Conservation (phyloP, 1,140 invertebrate genomes). For the Sycobia sp. region DNA sequence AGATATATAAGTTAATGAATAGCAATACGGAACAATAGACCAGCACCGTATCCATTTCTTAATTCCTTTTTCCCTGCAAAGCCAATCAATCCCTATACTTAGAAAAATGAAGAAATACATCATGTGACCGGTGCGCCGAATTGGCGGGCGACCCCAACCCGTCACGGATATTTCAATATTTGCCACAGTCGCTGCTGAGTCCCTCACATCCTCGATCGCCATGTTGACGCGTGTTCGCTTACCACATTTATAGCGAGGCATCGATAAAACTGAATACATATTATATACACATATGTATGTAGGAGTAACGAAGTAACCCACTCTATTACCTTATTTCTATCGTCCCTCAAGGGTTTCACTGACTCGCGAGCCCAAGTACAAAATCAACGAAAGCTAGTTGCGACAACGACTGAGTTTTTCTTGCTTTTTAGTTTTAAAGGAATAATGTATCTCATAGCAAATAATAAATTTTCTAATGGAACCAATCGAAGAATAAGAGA, state of each 20-base stretch:
- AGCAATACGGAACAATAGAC: too few species aligned
- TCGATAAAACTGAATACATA: slow-evolving; percentile 17
- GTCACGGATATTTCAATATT: slow-evolving; percentile 30
- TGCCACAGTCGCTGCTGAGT: not conserved
- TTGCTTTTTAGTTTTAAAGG: too few species aligned
- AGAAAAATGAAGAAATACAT: slow-evolving; percentile 31
- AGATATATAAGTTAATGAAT: too few species aligned
- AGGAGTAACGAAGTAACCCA: slow-evolving; percentile 12
- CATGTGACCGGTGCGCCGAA: not conserved
- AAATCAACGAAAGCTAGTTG: too few species aligned
- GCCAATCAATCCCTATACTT: too few species aligned
- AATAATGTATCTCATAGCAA: too few species aligned
- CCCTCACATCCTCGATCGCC: not conserved
- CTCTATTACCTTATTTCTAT: slow-evolving; percentile 27
- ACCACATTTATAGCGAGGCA: slow-evolving; percentile 20
- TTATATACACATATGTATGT: too few species aligned
- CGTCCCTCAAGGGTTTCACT: slow-evolving; percentile 20
- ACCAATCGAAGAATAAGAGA: too few species aligned
- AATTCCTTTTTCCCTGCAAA: slow-evolving; percentile 15
- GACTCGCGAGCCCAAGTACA: not conserved
- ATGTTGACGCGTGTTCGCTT: not conserved
- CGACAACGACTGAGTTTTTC: too few species aligned
- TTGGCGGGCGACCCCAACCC: not conserved
- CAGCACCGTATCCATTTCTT: slow-evolving; percentile 15
- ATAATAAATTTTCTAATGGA: too few species aligned